These are phyloP conservation scores for Ormyrus rosae DNA, from an alignment of 2,888 invertebrate species.

Conservation along the genomic window DNA sequence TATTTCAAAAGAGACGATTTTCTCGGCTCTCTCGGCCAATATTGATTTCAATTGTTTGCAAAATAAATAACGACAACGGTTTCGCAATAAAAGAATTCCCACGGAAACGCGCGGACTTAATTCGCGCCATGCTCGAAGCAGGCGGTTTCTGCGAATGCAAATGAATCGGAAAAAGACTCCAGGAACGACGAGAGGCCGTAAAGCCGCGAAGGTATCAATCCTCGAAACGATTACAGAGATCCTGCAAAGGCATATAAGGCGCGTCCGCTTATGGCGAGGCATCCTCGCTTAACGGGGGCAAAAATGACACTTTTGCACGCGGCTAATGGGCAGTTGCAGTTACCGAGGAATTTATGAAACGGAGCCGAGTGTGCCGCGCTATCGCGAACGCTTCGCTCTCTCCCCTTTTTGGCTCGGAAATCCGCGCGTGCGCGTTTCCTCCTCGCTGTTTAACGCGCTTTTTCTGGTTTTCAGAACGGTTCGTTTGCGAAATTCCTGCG, in stretches of 20 bases:
- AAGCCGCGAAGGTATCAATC: constrained; percentile 50
- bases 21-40: no score
- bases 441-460: not conserved
- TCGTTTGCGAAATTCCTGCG: not conserved
- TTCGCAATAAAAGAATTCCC: no score
- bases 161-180: constrained; percentile 3
- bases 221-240: constrained; percentile 44
- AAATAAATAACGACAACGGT: no score
- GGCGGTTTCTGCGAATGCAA: constrained; percentile 18
- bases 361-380: constrained; percentile 17
- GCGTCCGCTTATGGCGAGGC: not conserved
- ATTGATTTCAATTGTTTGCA: no score
- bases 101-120: no score
- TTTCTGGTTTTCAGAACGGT: not conserved
- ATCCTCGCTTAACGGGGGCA: constrained; percentile 66
- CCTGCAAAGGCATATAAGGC: constrained; percentile 16
- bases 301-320: constrained; percentile 69
- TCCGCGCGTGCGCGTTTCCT: constrained; percentile 6
- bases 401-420: constrained; percentile 3
- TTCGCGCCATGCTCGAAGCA: no score
- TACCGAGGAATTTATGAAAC: constrained; percentile 66
- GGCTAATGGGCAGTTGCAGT: constrained; percentile 71
- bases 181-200: constrained; percentile 32
- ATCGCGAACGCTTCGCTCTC: no score
- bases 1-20: no score